These are phyloP conservation scores for Pomacea canaliculata DNA, from an alignment of 2,888 invertebrate genomes.

Conservation along the genomic window DNA sequence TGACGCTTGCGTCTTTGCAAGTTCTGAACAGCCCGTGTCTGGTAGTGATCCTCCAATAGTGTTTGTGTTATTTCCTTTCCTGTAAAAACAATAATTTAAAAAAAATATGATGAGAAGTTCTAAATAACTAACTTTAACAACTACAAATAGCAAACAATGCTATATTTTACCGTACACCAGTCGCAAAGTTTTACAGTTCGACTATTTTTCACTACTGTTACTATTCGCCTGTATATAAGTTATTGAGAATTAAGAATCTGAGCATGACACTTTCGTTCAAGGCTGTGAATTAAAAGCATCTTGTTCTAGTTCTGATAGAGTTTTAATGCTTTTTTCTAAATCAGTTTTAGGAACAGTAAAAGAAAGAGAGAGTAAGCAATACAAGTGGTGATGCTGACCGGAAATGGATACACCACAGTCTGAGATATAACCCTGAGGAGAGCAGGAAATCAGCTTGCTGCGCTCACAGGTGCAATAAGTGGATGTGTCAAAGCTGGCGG, in stretches of 20 bases:
- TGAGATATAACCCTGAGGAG: conserved; percentile 27
- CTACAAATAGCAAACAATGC: no score
- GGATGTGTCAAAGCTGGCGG: background rate
- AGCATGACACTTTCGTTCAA: no score
- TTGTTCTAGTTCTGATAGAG: no score
- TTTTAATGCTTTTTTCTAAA: no score
- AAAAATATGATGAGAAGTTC: no score
- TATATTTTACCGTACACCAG: no score
- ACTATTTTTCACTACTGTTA: no score
- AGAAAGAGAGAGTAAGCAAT: background rate
- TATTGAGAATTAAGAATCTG: no score
- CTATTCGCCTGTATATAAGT: no score
- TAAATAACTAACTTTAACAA: no score
- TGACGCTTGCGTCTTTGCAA: conserved; percentile 1
- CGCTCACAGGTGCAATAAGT: conserved; percentile 33
- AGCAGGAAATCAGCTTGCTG: conserved; percentile 15
- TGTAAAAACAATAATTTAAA: background rate
- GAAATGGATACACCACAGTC: conserved; percentile 33
- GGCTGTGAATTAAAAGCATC: no score
- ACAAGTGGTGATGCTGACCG: conserved; percentile 7
- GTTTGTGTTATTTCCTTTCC: conserved; percentile 30
- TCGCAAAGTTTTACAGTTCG: no score
- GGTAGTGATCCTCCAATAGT: conserved; percentile 16
- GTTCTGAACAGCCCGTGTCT: background rate
- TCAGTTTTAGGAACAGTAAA: background rate